phyloP scores from a whole-genome alignment of 1,140 invertebrate species.

The Psilanteris sp. region DNA sequence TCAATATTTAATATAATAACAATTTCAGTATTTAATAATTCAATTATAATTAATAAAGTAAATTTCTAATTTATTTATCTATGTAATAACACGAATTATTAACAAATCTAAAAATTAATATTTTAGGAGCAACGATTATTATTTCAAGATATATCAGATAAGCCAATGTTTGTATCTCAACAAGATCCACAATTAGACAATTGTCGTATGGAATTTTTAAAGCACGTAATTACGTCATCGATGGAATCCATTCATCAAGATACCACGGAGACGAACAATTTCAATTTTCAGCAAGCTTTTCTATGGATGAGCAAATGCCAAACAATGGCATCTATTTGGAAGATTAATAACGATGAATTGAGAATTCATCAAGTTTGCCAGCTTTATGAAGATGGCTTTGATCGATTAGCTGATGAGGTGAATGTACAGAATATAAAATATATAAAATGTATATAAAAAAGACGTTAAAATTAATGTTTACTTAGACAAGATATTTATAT shows the following conservation, averaged over 20 bases:
- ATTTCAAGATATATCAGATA: slow-evolving; percentile 79
- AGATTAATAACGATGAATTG: slow-evolving; percentile 87
- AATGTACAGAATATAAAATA: slow-evolving; percentile 24
- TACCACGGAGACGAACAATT: slow-evolving; percentile 78
- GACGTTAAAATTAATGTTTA: no score
- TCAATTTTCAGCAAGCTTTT: slow-evolving; percentile 82
- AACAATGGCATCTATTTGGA: slow-evolving; percentile 88
- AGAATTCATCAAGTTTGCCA: slow-evolving; percentile 88
- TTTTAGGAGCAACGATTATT: slow-evolving; percentile 79
- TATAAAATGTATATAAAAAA: slow-evolving; percentile 17
- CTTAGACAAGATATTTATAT: no score
- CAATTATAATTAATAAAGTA: no score
- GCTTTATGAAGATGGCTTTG: slow-evolving; percentile 88
- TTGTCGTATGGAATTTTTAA: slow-evolving; percentile 83
- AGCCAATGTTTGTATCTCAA: slow-evolving; percentile 73
- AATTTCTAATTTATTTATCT: no score
- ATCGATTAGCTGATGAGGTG: slow-evolving; percentile 88
- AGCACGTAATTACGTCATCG: slow-evolving; percentile 83
- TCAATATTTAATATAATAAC: no score
- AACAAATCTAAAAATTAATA: no score
- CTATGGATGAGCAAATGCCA: slow-evolving; percentile 86
- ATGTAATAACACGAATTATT: no score
- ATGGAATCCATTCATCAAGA: slow-evolving; percentile 82
- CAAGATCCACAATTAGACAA: slow-evolving; percentile 79
- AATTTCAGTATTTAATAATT: no score